A percentile compares a stretch with the other conserved stretches of the same genome.
Evolutionary conservation across 2,113 vertebrate species (phyloP).

Genomic region (Cottus gobio): DNA sequence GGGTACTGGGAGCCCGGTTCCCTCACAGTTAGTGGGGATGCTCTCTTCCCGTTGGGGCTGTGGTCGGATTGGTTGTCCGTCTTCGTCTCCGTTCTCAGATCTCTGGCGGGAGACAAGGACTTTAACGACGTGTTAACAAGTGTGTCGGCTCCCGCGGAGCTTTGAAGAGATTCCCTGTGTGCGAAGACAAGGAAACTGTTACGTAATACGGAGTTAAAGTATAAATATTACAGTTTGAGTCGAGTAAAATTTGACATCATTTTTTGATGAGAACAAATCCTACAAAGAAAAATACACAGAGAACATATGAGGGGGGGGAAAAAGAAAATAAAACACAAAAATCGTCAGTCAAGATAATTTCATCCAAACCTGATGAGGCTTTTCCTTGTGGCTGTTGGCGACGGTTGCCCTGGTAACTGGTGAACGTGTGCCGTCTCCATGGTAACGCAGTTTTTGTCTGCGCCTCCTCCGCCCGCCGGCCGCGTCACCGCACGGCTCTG

Average conservation of each 20-base stretch:
- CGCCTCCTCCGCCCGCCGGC: constrained; percentile 4
- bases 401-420: constrained; percentile 76
- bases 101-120: constrained; percentile 21
- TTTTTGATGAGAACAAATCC: background rate
- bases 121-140: constrained; percentile 19
- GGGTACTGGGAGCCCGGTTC: constrained; percentile 46
- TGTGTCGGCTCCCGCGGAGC: constrained; percentile 35
- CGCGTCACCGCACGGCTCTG: constrained; percentile 32
- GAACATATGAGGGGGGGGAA: no score
- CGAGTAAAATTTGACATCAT: background rate
- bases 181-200: constrained; percentile 41
- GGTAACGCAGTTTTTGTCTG: constrained; percentile 55
- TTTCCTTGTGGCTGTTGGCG: constrained; percentile 66
- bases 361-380: constrained; percentile 67
- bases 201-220: constrained; percentile 24
- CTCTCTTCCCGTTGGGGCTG: constrained; percentile 43
- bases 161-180: constrained; percentile 60
- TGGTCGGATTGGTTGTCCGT: constrained; percentile 14
- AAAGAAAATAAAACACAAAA: background rate
- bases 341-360: constrained; percentile 23
- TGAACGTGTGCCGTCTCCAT: constrained; percentile 74
- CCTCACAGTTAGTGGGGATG: constrained; percentile 20
- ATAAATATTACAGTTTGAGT: background rate
- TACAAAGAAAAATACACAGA: background rate
- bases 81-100: constrained; percentile 9